phyloP scores from a whole-genome alignment of 1,140 invertebrate genomes.

The Artemia franciscana region DNA sequence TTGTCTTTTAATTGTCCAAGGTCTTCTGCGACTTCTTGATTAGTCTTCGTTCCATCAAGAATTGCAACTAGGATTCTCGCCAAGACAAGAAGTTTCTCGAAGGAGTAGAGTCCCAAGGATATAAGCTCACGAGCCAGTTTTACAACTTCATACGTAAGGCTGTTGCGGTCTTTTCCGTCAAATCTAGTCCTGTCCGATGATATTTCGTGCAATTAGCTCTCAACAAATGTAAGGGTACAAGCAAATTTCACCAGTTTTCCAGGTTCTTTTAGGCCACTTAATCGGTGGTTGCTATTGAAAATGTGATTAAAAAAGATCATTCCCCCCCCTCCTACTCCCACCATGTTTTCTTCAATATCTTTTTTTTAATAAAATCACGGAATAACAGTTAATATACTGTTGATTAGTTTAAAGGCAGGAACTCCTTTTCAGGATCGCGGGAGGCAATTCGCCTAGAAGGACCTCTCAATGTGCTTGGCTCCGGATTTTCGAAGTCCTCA shows the following conservation, averaged over 20 bases:
- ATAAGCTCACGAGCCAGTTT: conserved; percentile 88
- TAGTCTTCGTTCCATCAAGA: conserved; percentile 30
- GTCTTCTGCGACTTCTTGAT: conserved; percentile 20
- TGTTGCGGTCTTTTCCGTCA: conserved; percentile 80
- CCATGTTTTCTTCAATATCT: no score
- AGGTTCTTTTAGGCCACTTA: conserved; percentile 59
- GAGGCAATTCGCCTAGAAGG: no score
- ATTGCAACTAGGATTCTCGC: conserved; percentile 88
- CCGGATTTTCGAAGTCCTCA: no score
- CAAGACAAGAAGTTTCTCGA: conserved; percentile 73
- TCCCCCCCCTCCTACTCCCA: no score
- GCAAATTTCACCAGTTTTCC: conserved; percentile 63
- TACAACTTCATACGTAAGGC: conserved; percentile 86
- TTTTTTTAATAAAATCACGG: no score
- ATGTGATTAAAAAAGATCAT: no score
- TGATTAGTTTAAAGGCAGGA: no score
- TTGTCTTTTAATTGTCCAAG: conserved; percentile 49
- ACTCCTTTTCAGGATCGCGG: no score
- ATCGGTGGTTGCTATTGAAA: no score
- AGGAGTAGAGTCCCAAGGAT: conserved; percentile 97
- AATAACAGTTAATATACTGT: no score
- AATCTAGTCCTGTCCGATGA: conserved; percentile 77
- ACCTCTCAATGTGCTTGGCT: no score
- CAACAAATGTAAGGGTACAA: conserved; percentile 78
- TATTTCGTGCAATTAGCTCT: conserved; percentile 84